phyloP scores from a whole-genome alignment of 2,888 invertebrate genomes.

The Drosophila lacicola region DNA sequence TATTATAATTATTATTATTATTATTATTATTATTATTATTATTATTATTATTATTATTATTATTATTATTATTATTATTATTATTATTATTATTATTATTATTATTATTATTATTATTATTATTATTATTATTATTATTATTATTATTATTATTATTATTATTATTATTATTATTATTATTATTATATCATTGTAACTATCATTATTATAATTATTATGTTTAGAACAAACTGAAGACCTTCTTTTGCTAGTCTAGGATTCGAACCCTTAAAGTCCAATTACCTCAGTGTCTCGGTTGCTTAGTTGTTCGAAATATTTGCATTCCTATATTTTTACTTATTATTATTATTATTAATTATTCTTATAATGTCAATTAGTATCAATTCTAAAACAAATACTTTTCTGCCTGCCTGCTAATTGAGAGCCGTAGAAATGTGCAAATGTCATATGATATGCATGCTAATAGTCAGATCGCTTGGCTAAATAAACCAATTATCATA shows the following conservation, averaged over 20 bases:
- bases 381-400: constrained; percentile 4
- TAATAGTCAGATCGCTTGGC: constrained; percentile 25
- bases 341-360: constrained; percentile 6
- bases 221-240: too few relatives aligned
- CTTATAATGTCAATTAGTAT: constrained; percentile 8
- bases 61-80: not conserved
- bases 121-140: not conserved
- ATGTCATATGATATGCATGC: constrained; percentile 61
- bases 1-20: too few relatives aligned
- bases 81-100: not conserved
- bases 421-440: constrained; percentile 10
- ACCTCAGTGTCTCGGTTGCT: not conserved
- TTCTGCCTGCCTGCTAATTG: constrained; percentile 17
- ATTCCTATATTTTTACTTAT: not conserved
- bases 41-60: not conserved
- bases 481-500: constrained; percentile 34
- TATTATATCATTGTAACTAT: too few relatives aligned
- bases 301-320: not conserved
- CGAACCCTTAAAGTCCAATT: not conserved
- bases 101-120: not conserved
- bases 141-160: not conserved
- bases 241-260: too few relatives aligned
- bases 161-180: not conserved
- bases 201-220: too few relatives aligned
- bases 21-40: too few relatives aligned